Percentiles rank a stretch among this genome's conserved stretches.
phyloP scores from a whole-genome alignment of 1,140 invertebrate species.

The Asobara japonica region DNA sequence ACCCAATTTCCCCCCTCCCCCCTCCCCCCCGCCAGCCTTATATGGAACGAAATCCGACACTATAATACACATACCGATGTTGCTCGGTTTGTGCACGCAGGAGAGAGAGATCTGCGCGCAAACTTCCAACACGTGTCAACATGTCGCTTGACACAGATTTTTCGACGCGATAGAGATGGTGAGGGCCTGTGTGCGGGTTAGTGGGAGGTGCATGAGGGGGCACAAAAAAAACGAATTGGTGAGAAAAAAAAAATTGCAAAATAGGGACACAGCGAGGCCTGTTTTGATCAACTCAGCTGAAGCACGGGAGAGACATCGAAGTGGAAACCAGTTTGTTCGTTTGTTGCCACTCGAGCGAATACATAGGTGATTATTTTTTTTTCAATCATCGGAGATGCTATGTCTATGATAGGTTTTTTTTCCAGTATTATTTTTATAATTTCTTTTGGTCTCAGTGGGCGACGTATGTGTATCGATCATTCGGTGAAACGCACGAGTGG shows the following conservation, averaged over 20 bases:
- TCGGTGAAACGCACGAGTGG: neutral
- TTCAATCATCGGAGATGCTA: slow-evolving; percentile 5
- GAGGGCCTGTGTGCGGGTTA: slow-evolving; percentile 2
- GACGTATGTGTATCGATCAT: neutral
- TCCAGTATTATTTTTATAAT: neutral
- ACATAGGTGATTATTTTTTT: slow-evolving; percentile 30
- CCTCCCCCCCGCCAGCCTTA: neutral
- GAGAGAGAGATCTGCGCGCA: slow-evolving; percentile 22
- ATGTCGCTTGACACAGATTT: slow-evolving; percentile 38
- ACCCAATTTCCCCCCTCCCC: neutral
- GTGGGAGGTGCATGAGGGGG: neutral
- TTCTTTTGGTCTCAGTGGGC: neutral
- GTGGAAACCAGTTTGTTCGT: slow-evolving; percentile 34
- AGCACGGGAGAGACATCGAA: slow-evolving; percentile 21
- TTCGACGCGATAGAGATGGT: slow-evolving; percentile 31
- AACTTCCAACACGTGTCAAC: slow-evolving; percentile 38
- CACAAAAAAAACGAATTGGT: neutral
- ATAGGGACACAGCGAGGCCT: slow-evolving; percentile 20
- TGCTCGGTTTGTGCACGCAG: slow-evolving; percentile 23
- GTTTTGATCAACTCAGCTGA: slow-evolving; percentile 29
- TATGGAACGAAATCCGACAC: slow-evolving; percentile 32
- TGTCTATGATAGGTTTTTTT: slow-evolving; percentile 9
- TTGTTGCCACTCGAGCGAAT: slow-evolving; percentile 31
- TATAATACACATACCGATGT: slow-evolving; percentile 28
- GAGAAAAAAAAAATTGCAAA: neutral